Conservation (phyloP, 2,888 invertebrate genomes). For the Carterocephalus palaemon region DNA sequence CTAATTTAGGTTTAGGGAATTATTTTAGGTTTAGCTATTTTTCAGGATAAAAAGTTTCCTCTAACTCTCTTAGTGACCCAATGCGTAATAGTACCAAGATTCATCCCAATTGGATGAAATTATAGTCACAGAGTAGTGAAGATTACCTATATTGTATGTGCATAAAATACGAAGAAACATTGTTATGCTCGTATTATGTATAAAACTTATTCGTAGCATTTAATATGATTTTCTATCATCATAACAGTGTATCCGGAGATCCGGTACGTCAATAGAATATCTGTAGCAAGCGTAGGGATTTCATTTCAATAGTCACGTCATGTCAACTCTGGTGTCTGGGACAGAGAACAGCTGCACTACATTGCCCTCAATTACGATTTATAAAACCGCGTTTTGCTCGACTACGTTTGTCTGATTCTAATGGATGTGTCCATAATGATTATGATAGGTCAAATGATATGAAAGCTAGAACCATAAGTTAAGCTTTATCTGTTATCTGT, state of each 20-base stretch:
- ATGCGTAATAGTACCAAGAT: slow-evolving; percentile 17
- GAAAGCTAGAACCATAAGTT: slow-evolving; percentile 33
- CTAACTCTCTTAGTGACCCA: not conserved
- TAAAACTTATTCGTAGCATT: not conserved
- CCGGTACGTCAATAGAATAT: slow-evolving; percentile 16
- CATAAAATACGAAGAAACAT: too few relatives aligned
- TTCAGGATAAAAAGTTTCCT: too few relatives aligned
- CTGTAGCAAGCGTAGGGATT: slow-evolving; percentile 12
- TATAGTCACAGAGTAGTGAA: too few relatives aligned
- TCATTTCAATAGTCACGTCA: slow-evolving; percentile 24
- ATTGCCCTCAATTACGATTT: slow-evolving; percentile 42
- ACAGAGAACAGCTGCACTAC: slow-evolving; percentile 38
- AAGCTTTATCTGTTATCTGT: slow-evolving; percentile 49
- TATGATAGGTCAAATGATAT: slow-evolving; percentile 42
- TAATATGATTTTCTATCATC: not conserved
- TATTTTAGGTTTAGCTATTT: too few relatives aligned
- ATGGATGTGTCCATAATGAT: slow-evolving; percentile 51
- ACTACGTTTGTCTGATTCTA: slow-evolving; percentile 44
- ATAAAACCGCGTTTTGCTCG: slow-evolving; percentile 41
- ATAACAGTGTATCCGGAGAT: not conserved
- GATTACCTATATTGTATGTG: too few relatives aligned
- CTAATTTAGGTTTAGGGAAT: too few relatives aligned
- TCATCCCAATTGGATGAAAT: too few relatives aligned
- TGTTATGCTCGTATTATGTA: too few relatives aligned
- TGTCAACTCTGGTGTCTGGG: slow-evolving; percentile 32